Evolutionary conservation across 2,888 invertebrate species (phyloP).

Genomic region (Noctua janthe): DNA sequence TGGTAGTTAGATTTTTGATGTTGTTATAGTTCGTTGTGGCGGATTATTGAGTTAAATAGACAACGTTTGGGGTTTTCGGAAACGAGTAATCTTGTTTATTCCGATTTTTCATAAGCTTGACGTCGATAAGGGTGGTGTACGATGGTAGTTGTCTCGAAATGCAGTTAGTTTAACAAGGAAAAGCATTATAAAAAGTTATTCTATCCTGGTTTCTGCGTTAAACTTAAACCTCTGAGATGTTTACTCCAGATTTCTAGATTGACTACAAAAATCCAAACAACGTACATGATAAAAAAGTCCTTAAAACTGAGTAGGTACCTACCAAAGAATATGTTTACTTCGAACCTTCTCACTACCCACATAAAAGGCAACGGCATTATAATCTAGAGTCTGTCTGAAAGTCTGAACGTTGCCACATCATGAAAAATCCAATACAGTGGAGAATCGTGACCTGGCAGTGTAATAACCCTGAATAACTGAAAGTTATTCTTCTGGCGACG

Average conservation of each 20-base stretch:
- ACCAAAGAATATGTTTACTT: conserved; percentile 35
- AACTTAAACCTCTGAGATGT: background rate
- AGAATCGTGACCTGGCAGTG: conserved; percentile 67
- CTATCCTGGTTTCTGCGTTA: background rate
- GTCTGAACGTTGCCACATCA: conserved; percentile 61
- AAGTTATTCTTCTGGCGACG: conserved; percentile 60
- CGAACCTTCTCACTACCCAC: conserved; percentile 10
- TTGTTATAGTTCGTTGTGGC: conserved; percentile 3
- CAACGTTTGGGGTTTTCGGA: background rate
- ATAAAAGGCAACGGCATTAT: conserved; percentile 54
- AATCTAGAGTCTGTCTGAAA: conserved; percentile 56
- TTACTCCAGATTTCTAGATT: background rate
- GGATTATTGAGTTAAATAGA: background rate
- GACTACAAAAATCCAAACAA: background rate
- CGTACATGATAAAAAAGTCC: background rate
- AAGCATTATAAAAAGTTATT: background rate
- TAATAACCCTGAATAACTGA: conserved; percentile 63
- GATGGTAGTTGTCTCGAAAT: background rate
- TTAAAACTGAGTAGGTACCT: conserved; percentile 11
- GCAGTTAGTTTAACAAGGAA: background rate
- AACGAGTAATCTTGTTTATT: background rate
- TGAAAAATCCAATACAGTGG: conserved; percentile 71
- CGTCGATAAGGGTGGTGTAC: background rate
- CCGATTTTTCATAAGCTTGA: background rate
- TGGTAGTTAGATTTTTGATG: conserved; percentile 22